Conservation (phyloP, 2,888 invertebrate species). For the Drosophila kokeensis region DNA sequence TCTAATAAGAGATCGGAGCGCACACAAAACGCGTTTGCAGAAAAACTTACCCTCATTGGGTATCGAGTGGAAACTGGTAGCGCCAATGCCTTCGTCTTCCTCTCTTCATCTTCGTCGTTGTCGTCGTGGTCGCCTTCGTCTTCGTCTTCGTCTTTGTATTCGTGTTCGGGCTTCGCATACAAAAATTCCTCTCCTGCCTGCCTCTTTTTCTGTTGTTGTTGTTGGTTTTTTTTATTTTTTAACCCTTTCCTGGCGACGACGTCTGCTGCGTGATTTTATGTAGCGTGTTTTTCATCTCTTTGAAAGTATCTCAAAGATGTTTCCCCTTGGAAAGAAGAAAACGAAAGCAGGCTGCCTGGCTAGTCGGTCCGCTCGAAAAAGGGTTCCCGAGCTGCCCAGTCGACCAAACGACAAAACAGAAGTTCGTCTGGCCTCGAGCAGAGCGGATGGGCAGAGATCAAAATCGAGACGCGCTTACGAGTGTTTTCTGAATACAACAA, state of each 20-base stretch:
- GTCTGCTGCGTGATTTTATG: conserved; percentile 70
- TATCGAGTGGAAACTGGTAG: conserved; percentile 34
- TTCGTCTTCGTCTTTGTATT: conserved; percentile 15
- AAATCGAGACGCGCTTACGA: conserved; percentile 44
- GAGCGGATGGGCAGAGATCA: conserved; percentile 81
- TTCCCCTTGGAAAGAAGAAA: conserved; percentile 62
- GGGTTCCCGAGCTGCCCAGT: conserved; percentile 77
- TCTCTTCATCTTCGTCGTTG: conserved; percentile 11
- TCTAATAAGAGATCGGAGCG: conserved; percentile 44
- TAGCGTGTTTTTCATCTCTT: conserved; percentile 55
- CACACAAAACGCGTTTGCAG: conserved; percentile 31
- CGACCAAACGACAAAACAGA: conserved; percentile 78
- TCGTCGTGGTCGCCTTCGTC: not conserved
- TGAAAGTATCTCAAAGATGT: conserved; percentile 60
- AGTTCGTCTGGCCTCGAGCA: conserved; percentile 84
- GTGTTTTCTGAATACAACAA: conserved; percentile 8
- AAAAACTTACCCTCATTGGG: conserved; percentile 70
- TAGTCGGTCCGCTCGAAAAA: conserved; percentile 44
- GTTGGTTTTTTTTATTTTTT: conserved; percentile 40
- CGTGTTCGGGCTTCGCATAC: conserved; percentile 31
- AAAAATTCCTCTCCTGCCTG: conserved; percentile 24
- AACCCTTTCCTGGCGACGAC: conserved; percentile 64
- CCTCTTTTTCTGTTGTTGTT: conserved; percentile 14
- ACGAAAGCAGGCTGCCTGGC: conserved; percentile 46
- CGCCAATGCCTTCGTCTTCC: conserved; percentile 10